Evolutionary conservation across 2,797 vertebrate genomes (phyloP).

Genomic region (Bovichtus diacanthus): DNA sequence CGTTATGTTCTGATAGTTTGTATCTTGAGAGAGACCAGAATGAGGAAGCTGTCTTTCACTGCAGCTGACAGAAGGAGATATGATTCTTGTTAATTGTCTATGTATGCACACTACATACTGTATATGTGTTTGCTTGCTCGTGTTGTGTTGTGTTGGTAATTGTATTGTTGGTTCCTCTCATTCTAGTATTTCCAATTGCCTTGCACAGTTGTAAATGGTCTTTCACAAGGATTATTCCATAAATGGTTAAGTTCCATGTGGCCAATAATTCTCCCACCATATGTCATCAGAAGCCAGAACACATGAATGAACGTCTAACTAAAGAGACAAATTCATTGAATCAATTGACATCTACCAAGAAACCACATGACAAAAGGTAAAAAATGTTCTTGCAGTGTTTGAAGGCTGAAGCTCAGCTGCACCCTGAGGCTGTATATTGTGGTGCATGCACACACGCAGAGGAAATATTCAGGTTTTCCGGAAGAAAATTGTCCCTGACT

Average conservation of each 20-base stretch:
- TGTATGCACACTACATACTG: background rate
- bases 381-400: background rate
- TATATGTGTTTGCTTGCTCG: background rate
- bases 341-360: background rate
- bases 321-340: background rate
- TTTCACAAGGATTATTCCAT: background rate
- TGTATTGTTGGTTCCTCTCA: background rate
- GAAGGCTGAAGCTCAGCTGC: background rate
- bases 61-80: background rate
- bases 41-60: conserved; percentile 30
- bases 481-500: background rate
- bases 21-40: conserved; percentile 21
- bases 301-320: background rate
- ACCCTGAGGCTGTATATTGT: background rate
- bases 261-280: background rate
- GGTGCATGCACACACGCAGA: background rate
- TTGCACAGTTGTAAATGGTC: too few species aligned
- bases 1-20: too few species aligned
- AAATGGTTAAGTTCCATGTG: background rate
- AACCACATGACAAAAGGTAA: too few species aligned
- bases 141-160: background rate
- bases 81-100: background rate
- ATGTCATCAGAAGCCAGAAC: background rate
- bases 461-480: conserved; percentile 15
- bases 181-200: background rate